Conservation (phyloP, 1,140 invertebrate genomes). For the Leptinotarsa lineolata region DNA sequence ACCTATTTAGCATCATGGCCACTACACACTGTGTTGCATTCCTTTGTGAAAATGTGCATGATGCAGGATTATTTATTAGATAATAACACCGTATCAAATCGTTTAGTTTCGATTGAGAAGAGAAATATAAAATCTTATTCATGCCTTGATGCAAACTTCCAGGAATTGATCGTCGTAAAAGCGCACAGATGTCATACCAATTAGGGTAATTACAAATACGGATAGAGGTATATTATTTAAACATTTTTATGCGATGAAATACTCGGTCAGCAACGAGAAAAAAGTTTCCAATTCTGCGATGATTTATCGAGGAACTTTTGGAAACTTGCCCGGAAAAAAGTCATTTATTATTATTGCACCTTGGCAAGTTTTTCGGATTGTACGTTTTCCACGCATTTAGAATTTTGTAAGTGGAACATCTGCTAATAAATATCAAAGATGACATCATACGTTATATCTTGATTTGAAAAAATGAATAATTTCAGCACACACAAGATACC, state of each 20-base stretch:
- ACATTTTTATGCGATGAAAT: neutral
- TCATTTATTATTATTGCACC: conserved; percentile 1
- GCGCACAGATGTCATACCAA: conserved; percentile 4
- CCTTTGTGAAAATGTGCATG: no score
- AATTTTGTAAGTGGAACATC: neutral
- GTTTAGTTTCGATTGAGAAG: neutral
- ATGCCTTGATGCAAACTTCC: neutral
- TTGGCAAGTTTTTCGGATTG: neutral
- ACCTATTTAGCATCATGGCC: no score
- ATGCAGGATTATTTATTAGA: no score
- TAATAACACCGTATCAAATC: neutral
- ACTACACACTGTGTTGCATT: no score
- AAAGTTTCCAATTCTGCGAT: neutral
- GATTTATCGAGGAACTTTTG: neutral
- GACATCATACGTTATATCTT: no score
- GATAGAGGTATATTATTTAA: neutral
- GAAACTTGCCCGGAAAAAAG: neutral
- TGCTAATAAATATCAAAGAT: no score
- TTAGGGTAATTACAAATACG: neutral
- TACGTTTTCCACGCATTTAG: neutral
- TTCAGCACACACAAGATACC: no score
- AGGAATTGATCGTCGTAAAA: neutral
- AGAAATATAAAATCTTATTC: neutral
- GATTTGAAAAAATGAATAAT: no score
- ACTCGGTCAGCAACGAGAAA: neutral